phyloP scores from a whole-genome alignment of 2,888 invertebrate species.

The Seira ritae region DNA sequence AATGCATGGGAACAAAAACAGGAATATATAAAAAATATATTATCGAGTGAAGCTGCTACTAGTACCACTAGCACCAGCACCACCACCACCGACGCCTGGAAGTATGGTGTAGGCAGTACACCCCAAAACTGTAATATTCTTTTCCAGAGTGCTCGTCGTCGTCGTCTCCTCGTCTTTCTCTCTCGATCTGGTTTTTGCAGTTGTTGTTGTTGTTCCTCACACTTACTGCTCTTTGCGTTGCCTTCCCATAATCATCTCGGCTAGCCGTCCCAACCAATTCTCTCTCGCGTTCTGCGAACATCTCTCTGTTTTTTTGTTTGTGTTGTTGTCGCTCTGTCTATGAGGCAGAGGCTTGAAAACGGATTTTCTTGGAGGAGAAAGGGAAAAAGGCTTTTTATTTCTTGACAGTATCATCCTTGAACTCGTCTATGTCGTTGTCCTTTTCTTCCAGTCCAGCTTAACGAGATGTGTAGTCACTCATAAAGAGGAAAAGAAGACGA shows the following conservation, averaged over 20 bases:
- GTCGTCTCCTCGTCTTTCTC: background rate
- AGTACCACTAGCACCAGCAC: background rate
- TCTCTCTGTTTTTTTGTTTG: conserved; percentile 27
- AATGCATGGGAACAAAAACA: background rate
- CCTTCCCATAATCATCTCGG: conserved; percentile 30
- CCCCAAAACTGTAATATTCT: background rate
- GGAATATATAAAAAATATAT: background rate
- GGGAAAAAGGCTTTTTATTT: conserved; percentile 27
- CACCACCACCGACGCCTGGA: background rate
- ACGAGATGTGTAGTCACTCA: conserved; percentile 13
- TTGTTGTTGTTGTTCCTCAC: conserved; percentile 43
- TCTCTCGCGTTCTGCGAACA: background rate
- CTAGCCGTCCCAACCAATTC: conserved; percentile 55
- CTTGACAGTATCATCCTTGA: conserved; percentile 60
- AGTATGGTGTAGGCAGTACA: background rate
- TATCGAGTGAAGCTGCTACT: background rate
- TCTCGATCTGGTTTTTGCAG: conserved; percentile 22
- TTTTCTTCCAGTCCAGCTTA: conserved; percentile 11
- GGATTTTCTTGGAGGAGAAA: conserved; percentile 16
- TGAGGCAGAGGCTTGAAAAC: background rate
- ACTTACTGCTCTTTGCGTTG: conserved; percentile 6
- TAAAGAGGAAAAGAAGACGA: background rate
- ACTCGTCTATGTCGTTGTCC: conserved; percentile 39
- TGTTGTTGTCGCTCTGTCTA: conserved; percentile 2
- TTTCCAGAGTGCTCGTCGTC: no score